Evolutionary conservation across 2,888 invertebrate genomes (phyloP).

Genomic region (Eupithecia pulchellata): DNA sequence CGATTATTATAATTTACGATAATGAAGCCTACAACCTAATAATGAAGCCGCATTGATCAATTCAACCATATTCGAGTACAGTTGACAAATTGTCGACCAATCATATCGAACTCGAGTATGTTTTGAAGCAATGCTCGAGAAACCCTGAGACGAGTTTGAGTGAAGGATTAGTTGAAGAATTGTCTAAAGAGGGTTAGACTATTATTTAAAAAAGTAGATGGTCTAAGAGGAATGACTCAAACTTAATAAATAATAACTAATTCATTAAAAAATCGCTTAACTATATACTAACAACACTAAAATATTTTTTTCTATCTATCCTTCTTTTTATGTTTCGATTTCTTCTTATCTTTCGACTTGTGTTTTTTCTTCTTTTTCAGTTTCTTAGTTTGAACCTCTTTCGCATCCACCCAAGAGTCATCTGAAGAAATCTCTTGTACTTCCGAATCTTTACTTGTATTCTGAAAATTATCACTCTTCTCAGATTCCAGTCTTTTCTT

Average conservation of each 20-base stretch:
- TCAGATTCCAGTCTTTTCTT: conserved; percentile 59
- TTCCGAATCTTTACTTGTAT: conserved; percentile 26
- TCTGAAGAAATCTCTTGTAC: conserved; percentile 60
- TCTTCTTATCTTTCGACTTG: conserved; percentile 66
- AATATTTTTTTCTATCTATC: conserved; percentile 57
- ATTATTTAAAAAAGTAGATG: too few species aligned
- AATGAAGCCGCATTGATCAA: too few species aligned
- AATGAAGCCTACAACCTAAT: too few species aligned
- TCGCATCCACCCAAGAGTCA: conserved; percentile 83
- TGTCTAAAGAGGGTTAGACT: too few species aligned
- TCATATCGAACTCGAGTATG: too few species aligned
- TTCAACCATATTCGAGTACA: too few species aligned
- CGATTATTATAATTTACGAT: too few species aligned
- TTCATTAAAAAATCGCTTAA: background rate
- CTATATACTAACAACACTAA: background rate
- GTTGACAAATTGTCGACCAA: too few species aligned
- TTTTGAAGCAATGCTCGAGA: too few species aligned
- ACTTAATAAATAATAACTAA: background rate
- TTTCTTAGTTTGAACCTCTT: conserved; percentile 70
- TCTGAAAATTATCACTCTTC: conserved; percentile 31
- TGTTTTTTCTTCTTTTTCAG: conserved; percentile 78
- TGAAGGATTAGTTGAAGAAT: too few species aligned
- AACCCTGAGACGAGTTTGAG: too few species aligned
- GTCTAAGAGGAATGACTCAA: too few species aligned
- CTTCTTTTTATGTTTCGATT: conserved; percentile 76